Percentiles rank a stretch among this genome's conserved stretches.
Evolutionary conservation across 1,140 invertebrate species (phyloP).

Genomic region (Thaumatotibia leucotreta): DNA sequence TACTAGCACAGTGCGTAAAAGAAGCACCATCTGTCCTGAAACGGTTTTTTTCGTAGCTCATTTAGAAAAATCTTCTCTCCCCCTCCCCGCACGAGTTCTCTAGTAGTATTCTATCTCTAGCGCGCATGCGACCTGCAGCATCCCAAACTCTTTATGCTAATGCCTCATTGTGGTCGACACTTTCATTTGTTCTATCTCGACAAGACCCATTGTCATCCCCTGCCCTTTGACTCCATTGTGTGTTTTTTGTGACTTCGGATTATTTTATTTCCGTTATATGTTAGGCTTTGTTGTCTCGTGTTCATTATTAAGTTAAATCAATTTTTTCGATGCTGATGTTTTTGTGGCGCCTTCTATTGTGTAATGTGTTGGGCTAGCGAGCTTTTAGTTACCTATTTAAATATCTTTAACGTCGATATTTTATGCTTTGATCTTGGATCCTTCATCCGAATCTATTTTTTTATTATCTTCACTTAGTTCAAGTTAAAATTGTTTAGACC

Average conservation of each 20-base stretch:
- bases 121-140: slow-evolving; percentile 14
- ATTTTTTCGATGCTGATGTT: slow-evolving; percentile 23
- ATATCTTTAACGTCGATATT: background rate
- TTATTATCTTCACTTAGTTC: too few species aligned
- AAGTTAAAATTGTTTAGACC: too few species aligned
- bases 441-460: background rate
- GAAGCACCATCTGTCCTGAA: too few species aligned
- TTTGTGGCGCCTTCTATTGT: slow-evolving; percentile 1
- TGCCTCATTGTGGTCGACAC: slow-evolving; percentile 56
- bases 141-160: slow-evolving; percentile 61
- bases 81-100: background rate
- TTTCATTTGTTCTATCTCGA: slow-evolving; percentile 63
- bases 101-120: background rate
- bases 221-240: slow-evolving; percentile 74
- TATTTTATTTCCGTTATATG: slow-evolving; percentile 72
- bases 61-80: background rate
- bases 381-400: background rate
- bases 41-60: too few species aligned
- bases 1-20: too few species aligned
- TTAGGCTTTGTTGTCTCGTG: slow-evolving; percentile 57
- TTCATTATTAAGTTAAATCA: slow-evolving; percentile 44
- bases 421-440: background rate
- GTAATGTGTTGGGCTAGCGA: background rate
- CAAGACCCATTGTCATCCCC: slow-evolving; percentile 50
- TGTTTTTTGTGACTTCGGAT: slow-evolving; percentile 68